These are phyloP conservation scores for Spinibarbus caldwelli DNA, from an alignment of 2,797 vertebrate genomes.

Conservation along the genomic window DNA sequence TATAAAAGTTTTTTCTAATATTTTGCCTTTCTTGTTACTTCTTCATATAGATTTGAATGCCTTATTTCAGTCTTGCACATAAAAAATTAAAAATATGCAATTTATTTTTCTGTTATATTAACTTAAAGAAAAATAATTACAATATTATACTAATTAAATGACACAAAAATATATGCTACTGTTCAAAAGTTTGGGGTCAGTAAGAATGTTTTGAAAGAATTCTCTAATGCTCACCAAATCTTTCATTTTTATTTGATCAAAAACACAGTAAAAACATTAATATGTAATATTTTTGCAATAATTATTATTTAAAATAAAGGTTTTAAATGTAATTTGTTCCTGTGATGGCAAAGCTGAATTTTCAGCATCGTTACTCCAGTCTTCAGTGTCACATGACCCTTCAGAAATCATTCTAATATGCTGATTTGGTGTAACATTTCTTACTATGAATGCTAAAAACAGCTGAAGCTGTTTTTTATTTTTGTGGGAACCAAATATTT, in stretches of 20 bases:
- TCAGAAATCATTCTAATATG: not conserved
- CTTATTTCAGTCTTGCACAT: slow-evolving; percentile 7
- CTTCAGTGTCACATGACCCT: not conserved
- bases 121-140: not conserved
- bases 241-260: not conserved
- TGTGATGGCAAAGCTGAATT: not conserved
- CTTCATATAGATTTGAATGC: not conserved
- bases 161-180: not conserved
- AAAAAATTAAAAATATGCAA: not conserved
- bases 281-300: not conserved
- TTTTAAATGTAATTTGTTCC: not conserved
- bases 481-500: not conserved
- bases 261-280: not conserved
- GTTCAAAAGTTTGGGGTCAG: not conserved
- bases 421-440: not conserved
- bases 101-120: not conserved
- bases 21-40: slow-evolving; percentile 27
- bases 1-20: slow-evolving; percentile 54
- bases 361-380: not conserved
- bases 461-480: too few species aligned
- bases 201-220: not conserved
- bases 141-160: not conserved
- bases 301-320: not conserved
- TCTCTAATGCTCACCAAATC: not conserved
- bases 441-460: not conserved